Base-by-base conservation (phyloP, 2,888 invertebrate species). In the Eilema depressum region DNA sequence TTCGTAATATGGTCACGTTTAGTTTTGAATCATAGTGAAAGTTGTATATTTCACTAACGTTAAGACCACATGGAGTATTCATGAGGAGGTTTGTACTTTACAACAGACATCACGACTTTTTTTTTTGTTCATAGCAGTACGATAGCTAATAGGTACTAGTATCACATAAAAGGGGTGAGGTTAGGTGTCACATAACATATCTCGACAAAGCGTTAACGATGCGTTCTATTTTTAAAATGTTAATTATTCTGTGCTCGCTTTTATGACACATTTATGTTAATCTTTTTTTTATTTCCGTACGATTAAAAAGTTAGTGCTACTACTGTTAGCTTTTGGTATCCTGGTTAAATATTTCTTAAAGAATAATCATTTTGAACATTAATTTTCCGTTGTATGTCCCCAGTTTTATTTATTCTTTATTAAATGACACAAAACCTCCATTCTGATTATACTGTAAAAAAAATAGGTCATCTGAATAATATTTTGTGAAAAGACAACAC, bases 1-100 rank as follows among this genome's bases (percentile, higher is more conserved):
- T 79, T 79, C 69, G 75, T 80, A 85, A 85, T 76, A 83, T 68
- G 56, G 67, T 78, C 84, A 82, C 81, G 84, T 84, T 78, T 73
- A 37, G 41, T 28, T 73, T 72, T 82, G 76, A 82, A 71, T 82
- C 83, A 83, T 82, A 71, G 79, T 74, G 77, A 83, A 82, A 81
- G 76, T 72, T 71, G n/a, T 67, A 61, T 66, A 71, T 70, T 74
- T 79, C 61, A 41, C 64, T 66, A 66, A 63, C 30, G 33, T 60
- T 47, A 25, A 60, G 41, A 26, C 23, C 26, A 5, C 11, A 23
- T 37, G 20, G 37, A 41, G 59, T 68, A 26, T 59, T 26, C 41
- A 65, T 71, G 56, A 65, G 62, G 37, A n/a, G n/a, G 41, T n/a
- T 26, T n/a, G 26, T 41, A 28, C 33, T 28, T 53, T 56, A 30